Conservation (phyloP, 2,888 invertebrate species). For the Agrochola macilenta region DNA sequence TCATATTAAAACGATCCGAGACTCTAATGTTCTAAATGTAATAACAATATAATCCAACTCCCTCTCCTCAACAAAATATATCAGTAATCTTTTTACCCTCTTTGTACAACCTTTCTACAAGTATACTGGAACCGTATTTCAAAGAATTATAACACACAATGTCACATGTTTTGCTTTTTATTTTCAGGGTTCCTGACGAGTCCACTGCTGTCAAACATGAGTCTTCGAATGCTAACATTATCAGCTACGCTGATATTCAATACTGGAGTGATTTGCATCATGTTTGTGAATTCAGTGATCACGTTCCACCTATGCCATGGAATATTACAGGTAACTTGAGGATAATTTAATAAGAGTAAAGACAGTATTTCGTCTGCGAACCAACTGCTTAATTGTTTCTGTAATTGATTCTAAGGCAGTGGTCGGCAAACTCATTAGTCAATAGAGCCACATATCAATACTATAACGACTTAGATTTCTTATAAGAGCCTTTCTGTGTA, state of each 20-base stretch:
- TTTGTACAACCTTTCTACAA: too few species aligned
- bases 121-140: background rate
- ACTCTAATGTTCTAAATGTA: too few species aligned
- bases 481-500: too few species aligned
- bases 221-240: constrained; percentile 72
- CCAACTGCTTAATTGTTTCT: background rate
- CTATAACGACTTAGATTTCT: too few species aligned
- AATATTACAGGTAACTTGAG: constrained; percentile 74
- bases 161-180: background rate
- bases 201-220: constrained; percentile 74
- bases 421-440: too few species aligned
- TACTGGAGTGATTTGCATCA: constrained; percentile 69
- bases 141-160: background rate
- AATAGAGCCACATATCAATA: too few species aligned
- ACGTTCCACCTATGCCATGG: constrained; percentile 76
- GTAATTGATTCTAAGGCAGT: too few species aligned
- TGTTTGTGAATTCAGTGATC: constrained; percentile 72
- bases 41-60: background rate
- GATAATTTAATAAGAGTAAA: background rate
- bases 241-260: constrained; percentile 68
- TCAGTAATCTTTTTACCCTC: too few species aligned
- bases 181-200: constrained; percentile 78
- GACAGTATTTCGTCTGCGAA: background rate
- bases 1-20: background rate
- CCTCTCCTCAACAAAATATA: background rate